phyloP scores from a whole-genome alignment of 2,888 invertebrate species.

The Erebia palarica region DNA sequence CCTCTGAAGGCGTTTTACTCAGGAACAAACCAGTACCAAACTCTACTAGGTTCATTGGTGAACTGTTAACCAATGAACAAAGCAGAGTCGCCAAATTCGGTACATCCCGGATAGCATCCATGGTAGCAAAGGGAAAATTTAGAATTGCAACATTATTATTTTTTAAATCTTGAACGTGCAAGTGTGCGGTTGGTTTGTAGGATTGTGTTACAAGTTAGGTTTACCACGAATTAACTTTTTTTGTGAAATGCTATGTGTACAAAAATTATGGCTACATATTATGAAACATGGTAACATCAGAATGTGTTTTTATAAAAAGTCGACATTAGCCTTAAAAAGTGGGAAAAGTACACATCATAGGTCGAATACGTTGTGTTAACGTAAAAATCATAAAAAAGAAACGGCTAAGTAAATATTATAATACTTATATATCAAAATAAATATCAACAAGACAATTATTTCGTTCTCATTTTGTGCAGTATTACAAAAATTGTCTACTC shows the following conservation, averaged over 20 bases:
- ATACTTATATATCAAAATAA: background rate
- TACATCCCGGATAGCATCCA: slow-evolving; percentile 73
- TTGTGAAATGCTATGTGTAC: background rate
- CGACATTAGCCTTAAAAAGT: slow-evolving; percentile 8
- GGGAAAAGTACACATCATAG: background rate
- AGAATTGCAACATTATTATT: slow-evolving; percentile 63
- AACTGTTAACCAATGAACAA: slow-evolving; percentile 82
- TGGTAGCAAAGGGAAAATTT: slow-evolving; percentile 76
- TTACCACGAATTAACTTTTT: slow-evolving; percentile 5
- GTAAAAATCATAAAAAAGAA: background rate
- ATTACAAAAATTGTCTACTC: background rate
- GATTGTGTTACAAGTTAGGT: slow-evolving; percentile 15
- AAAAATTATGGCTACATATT: background rate
- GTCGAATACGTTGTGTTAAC: background rate
- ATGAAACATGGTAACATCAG: background rate
- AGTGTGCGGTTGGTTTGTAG: slow-evolving; percentile 20
- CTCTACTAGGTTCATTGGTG: slow-evolving; percentile 97
- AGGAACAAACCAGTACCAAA: slow-evolving; percentile 96
- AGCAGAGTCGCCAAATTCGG: slow-evolving; percentile 53
- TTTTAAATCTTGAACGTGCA: slow-evolving; percentile 25
- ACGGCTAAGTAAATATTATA: background rate
- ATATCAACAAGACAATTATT: background rate
- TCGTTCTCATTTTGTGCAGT: background rate
- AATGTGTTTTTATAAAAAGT: slow-evolving; percentile 2
- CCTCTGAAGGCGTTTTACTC: slow-evolving; percentile 96